phyloP scores from a whole-genome alignment of 1,140 invertebrate species.

The Leptopilina clavipes region DNA sequence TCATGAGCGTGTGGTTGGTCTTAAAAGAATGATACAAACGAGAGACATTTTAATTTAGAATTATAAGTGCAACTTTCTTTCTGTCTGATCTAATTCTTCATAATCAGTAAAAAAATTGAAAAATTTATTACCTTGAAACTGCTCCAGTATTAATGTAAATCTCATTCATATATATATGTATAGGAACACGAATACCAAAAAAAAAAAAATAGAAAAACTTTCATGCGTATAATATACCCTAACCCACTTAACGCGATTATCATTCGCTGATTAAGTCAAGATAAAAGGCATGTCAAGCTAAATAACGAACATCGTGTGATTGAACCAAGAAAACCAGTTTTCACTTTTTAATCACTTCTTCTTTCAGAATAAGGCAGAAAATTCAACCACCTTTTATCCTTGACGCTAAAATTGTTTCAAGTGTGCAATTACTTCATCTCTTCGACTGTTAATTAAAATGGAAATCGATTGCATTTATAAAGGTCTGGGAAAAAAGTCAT shows the following conservation, averaged over 20 bases:
- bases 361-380: neutral
- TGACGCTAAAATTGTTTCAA: conserved; percentile 15
- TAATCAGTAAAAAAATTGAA: conserved; percentile 20
- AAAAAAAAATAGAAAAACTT: neutral
- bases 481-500: neutral
- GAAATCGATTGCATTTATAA: conserved; percentile 25
- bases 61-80: neutral
- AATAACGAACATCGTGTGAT: conserved; percentile 13
- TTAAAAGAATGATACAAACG: neutral
- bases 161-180: neutral
- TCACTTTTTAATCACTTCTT: conserved; percentile 35
- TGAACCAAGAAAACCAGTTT: conserved; percentile 18
- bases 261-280: conserved; percentile 31
- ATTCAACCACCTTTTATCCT: neutral
- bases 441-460: conserved; percentile 11
- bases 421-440: conserved; percentile 22
- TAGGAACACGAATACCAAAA: neutral
- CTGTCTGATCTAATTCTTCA: conserved; percentile 17
- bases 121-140: conserved; percentile 24
- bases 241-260: conserved; percentile 31
- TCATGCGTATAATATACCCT: conserved; percentile 19
- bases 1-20: neutral
- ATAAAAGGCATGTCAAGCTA: conserved; percentile 10
- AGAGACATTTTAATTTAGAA: neutral
- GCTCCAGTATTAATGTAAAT: conserved; percentile 26